phyloP scores from a whole-genome alignment of 1,140 invertebrate species.

The Heliconius eleuchia region DNA sequence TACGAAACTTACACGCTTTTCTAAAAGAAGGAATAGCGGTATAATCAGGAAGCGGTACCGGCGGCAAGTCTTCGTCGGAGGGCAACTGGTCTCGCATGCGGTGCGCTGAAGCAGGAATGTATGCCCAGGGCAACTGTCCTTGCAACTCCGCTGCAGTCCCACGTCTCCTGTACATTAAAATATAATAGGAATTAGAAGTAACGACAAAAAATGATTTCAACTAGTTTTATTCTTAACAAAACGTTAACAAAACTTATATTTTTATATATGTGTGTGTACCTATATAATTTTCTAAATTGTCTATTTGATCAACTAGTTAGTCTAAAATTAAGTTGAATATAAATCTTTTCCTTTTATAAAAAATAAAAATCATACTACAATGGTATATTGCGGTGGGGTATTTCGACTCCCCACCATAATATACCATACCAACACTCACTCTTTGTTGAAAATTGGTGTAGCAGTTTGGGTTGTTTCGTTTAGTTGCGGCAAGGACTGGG shows the following conservation, averaged over 20 bases:
- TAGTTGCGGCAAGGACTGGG: constrained; percentile 58
- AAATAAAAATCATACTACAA: no score
- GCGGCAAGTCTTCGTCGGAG: constrained; percentile 66
- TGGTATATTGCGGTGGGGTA: no score
- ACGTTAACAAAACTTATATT: no score
- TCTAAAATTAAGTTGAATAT: no score
- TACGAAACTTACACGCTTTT: constrained; percentile 58
- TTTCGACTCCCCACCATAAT: no score
- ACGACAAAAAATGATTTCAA: neutral
- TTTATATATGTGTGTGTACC: no score
- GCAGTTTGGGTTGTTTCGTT: constrained; percentile 34
- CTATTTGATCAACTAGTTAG: no score
- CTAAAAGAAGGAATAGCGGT: constrained; percentile 54
- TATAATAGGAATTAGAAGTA: neutral
- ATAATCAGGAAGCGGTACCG: constrained; percentile 69
- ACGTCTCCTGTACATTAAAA: constrained; percentile 36
- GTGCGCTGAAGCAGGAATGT: constrained; percentile 55
- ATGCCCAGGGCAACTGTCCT: constrained; percentile 68
- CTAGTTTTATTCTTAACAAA: no score
- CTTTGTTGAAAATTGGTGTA: constrained; percentile 26
- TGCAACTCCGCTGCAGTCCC: constrained; percentile 57
- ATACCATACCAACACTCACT: constrained; percentile 18
- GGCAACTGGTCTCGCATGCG: constrained; percentile 66
- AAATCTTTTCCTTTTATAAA: no score
- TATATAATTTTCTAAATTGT: no score